Evolutionary conservation across 2,888 invertebrate genomes (phyloP), one percentile per base, ranked within the genome.

Genomic region (Agriopis leucophaearia): DNA sequence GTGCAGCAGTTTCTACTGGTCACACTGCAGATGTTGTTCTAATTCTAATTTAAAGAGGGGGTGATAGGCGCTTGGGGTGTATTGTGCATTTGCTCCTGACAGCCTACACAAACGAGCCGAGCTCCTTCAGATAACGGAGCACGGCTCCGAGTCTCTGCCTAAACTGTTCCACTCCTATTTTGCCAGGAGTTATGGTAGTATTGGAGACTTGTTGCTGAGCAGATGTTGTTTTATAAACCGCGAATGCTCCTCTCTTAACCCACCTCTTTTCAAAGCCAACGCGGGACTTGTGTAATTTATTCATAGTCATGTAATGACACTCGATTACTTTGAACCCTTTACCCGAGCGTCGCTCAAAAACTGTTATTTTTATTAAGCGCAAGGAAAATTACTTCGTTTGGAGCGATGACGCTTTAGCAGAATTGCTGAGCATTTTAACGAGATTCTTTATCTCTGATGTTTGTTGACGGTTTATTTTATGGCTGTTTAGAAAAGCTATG

Each of bases 281-380:
- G 84, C 81, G 84, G 84, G 80, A 86, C 86, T 89, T 86, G 83
- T 82, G 88, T 92, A 93, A 93, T 92, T 92, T 93, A 93, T 93
- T 92, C 93, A 92, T 93, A 93, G 93, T 89, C 91, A 81, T 88
- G 90, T 93, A 92, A 92, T 93, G 93, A 92, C 91, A 93, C 92
- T 92, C 93, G 92, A 93, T 93, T 92, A 92, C 90, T 91, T 89
- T 83, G 87, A 91, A 90, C 92, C 92, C 91, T 91, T 92, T 89
- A 86, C 86, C 83, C 78, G 86, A 80, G 85, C 83, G 77, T 74
- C 83, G 80, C 85, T 88, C 84, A 83, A 88, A 90, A 87, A 84
- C 83, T 86, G 88, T 87, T 88, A 87, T 88, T 89, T 90, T 87
- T 85, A 87, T 86, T 82, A 84, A 87, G 85, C 81, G 82, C 84